These are phyloP conservation scores for Trachelipus rathkii DNA, from an alignment of 1,140 invertebrate genomes.

Conservation along the genomic window DNA sequence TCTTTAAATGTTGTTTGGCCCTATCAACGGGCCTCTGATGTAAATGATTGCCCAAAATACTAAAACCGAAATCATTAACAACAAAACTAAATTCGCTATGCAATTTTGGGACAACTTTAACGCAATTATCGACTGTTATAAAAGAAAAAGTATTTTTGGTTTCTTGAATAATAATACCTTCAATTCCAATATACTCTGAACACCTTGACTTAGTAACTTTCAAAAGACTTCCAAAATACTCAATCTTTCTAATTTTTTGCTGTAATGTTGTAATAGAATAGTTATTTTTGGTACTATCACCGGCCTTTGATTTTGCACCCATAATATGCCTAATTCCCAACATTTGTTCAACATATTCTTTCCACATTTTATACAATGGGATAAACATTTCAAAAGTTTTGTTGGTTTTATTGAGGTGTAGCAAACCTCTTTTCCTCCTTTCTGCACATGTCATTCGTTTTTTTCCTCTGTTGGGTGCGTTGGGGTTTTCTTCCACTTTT, in stretches of 20 bases:
- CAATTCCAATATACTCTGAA: slow-evolving; percentile 30
- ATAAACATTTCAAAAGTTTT: not conserved
- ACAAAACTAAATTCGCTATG: slow-evolving; percentile 44
- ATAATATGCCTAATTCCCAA: not conserved
- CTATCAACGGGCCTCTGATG: slow-evolving; percentile 36
- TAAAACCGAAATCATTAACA: slow-evolving; percentile 30
- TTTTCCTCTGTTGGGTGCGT: not conserved
- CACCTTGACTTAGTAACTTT: slow-evolving; percentile 35
- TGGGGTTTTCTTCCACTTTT: not conserved
- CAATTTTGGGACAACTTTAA: slow-evolving; percentile 39
- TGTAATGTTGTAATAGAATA: slow-evolving; percentile 28
- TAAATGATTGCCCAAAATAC: slow-evolving; percentile 40
- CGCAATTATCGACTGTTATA: slow-evolving; percentile 32
- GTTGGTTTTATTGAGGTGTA: not conserved
- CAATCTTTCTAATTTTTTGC: slow-evolving; percentile 37
- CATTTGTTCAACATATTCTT: too few relatives aligned
- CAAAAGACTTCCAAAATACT: slow-evolving; percentile 39
- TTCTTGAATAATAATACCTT: slow-evolving; percentile 40
- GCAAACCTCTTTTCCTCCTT: not conserved
- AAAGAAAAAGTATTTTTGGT: slow-evolving; percentile 41
- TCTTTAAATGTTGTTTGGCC: slow-evolving; percentile 44
- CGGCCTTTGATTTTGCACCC: not conserved
- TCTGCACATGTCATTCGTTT: not conserved
- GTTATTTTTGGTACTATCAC: not conserved
- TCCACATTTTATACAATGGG: not conserved